These are phyloP conservation scores for Girardinus metallicus DNA, from an alignment of 2,797 vertebrate genomes.

Conservation along the genomic window DNA sequence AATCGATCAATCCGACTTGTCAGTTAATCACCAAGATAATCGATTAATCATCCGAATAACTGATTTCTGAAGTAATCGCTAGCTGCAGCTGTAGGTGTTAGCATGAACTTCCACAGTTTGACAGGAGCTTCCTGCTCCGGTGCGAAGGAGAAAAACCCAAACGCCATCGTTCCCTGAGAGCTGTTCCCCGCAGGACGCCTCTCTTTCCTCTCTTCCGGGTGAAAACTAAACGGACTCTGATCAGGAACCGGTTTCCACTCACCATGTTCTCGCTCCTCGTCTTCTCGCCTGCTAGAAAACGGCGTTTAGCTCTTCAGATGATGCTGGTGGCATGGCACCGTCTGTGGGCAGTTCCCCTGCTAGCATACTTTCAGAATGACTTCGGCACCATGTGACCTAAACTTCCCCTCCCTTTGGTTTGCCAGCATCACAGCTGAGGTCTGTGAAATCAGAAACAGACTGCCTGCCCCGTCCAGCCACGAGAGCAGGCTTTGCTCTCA, in stretches of 20 bases:
- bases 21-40: too few species aligned
- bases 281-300: slow-evolving; percentile 17
- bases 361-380: slow-evolving; percentile 70
- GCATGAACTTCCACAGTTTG: background rate
- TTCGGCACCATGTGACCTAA: slow-evolving; percentile 72
- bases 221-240: background rate
- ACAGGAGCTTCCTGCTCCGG: background rate
- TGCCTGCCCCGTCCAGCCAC: slow-evolving; percentile 49
- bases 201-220: slow-evolving; percentile 6
- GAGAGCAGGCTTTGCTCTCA: slow-evolving; percentile 20
- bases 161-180: slow-evolving; percentile 18
- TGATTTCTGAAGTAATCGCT: too few species aligned
- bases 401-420: slow-evolving; percentile 28
- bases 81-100: background rate
- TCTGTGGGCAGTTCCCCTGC: slow-evolving; percentile 29
- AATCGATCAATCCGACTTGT: too few species aligned
- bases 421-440: slow-evolving; percentile 35
- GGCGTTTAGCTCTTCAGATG: slow-evolving; percentile 29
- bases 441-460: slow-evolving; percentile 54
- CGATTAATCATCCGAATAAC: too few species aligned
- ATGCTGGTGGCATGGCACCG: slow-evolving; percentile 44
- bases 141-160: background rate
- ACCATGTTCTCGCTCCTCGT: slow-evolving; percentile 68
- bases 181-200: too few species aligned
- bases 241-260: slow-evolving; percentile 66